phyloP scores from a whole-genome alignment of 2,113 vertebrate species.

The Toxotes jaculatrix region DNA sequence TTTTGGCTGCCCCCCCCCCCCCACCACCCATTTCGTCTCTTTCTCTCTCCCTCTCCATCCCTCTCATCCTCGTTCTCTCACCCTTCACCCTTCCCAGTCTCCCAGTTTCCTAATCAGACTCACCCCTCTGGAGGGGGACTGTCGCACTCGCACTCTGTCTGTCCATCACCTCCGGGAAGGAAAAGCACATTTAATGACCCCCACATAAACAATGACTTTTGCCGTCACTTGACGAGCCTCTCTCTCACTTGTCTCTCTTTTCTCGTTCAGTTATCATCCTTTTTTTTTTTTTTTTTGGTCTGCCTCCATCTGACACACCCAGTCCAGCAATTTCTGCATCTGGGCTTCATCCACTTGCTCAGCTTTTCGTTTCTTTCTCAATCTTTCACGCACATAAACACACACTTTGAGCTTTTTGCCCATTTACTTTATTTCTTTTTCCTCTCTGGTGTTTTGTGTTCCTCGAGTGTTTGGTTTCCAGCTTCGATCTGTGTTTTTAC shows the following conservation, averaged over 20 bases:
- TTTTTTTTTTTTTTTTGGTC: conserved; percentile 6
- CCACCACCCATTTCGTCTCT: background rate
- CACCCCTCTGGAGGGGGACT: conserved; percentile 19
- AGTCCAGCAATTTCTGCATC: conserved; percentile 24
- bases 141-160: conserved; percentile 20
- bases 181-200: conserved; percentile 65
- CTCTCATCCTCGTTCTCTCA: background rate
- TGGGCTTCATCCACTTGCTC: conserved; percentile 43
- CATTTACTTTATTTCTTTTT: conserved; percentile 23
- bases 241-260: conserved; percentile 43
- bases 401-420: background rate
- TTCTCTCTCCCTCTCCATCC: background rate
- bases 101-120: conserved; percentile 45
- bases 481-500: background rate
- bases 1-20: background rate
- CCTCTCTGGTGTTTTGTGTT: background rate
- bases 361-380: conserved; percentile 6
- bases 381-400: conserved; percentile 7
- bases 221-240: conserved; percentile 40
- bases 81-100: conserved; percentile 6
- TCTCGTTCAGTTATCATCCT: conserved; percentile 33
- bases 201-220: conserved; percentile 57
- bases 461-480: background rate
- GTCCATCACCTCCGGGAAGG: conserved; percentile 51
- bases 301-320: conserved; percentile 40